Base-by-base conservation (phyloP, 2,113 vertebrate species). In the Elephantulus edwardii region DNA sequence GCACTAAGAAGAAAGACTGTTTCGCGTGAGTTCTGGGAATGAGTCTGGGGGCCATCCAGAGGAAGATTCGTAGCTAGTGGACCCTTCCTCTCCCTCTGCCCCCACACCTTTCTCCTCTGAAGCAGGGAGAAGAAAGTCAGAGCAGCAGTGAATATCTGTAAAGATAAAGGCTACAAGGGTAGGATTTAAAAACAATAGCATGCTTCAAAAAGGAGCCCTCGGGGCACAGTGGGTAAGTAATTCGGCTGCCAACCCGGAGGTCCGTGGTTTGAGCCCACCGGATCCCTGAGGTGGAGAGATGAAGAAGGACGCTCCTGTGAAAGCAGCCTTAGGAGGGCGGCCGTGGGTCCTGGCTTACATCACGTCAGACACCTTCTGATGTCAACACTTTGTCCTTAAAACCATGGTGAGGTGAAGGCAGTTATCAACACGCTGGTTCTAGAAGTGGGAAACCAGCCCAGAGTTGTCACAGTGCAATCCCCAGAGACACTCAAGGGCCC, bases 121-220 rank as follows among this genome's bases (percentile, higher is more conserved):
- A 91, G 83, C 85, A 83, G 89, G 90, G 91, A 86, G 93, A 91
- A 94, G 93, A 66, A 89, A 92, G 95, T 88, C 94, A 92, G 85
- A 54, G 42, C 62, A 80, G 83, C 82, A 85, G 94, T 79, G 74
- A 89, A 80, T 90, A 85, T 95, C 94, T 85, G 22, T 4, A 48
- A 46, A 75, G 88, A 54, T 85, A 84, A 72, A 66, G 77, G 28
- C 79, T 40, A 76, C 38, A 82, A 81, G 60, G 91, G 77, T 81
- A 85, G 93, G 90, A 89, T 94, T 92, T 93, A 81, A 84, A 88
- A 81, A 44, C 11, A n/a, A 62, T 30, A 10, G 33, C n/a, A 28
- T 42, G 58, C 26, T 30, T 62, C 12, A 33, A 62, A 33, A 30
- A 11, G 9, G 58, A 62, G 28, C 12, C 58, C 58, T 62, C 10